phyloP scores from a whole-genome alignment of 2,888 invertebrate species.

The Mamestra brassicae region DNA sequence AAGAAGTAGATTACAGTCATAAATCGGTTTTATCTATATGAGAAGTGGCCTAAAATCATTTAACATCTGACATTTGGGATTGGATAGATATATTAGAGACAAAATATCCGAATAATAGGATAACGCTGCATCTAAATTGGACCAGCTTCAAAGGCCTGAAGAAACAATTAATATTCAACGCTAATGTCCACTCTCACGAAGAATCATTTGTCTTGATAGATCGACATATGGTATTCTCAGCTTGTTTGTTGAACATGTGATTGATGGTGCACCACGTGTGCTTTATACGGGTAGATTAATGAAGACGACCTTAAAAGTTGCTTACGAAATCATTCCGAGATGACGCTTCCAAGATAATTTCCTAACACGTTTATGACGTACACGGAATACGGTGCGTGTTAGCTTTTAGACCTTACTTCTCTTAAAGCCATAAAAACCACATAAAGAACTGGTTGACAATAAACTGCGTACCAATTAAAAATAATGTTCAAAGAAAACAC shows the following conservation, averaged over 20 bases:
- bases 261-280: constrained; percentile 65
- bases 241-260: constrained; percentile 62
- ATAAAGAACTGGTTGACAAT: constrained; percentile 58
- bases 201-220: constrained; percentile 69
- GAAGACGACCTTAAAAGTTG: constrained; percentile 51
- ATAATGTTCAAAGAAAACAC: constrained; percentile 54
- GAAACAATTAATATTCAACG: constrained; percentile 37
- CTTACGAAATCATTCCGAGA: constrained; percentile 52
- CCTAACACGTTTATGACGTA: constrained; percentile 35
- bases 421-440: constrained; percentile 53
- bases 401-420: constrained; percentile 40
- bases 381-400: constrained; percentile 18
- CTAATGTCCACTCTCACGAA: constrained; percentile 41
- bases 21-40: constrained; percentile 47
- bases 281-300: constrained; percentile 55
- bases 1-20: constrained; percentile 49
- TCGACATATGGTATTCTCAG: constrained; percentile 53
- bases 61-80: constrained; percentile 11
- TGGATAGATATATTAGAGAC: constrained; percentile 27
- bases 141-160: constrained; percentile 38
- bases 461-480: constrained; percentile 62
- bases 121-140: constrained; percentile 11
- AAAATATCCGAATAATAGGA: constrained; percentile 22
- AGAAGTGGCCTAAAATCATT: constrained; percentile 3
- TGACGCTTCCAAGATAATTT: constrained; percentile 55